Conservation (phyloP, 2,888 invertebrate genomes). For the Sabellastarte sp. region DNA sequence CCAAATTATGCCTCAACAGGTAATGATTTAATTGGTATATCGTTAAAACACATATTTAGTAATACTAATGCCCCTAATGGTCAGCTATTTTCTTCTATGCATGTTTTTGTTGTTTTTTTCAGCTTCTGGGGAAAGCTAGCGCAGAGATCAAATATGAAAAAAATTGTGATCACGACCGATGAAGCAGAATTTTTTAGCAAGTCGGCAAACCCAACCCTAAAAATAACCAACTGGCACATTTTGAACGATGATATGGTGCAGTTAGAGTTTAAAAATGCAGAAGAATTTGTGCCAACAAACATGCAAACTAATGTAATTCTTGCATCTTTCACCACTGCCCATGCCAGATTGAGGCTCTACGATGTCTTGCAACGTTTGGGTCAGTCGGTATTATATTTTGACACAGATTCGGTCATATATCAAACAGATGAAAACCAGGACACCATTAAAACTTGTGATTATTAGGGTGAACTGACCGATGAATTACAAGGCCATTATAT, state of each 20-base stretch:
- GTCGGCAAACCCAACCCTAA: background rate
- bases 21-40: no score
- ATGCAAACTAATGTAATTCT: slow-evolving; percentile 29
- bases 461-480: slow-evolving; percentile 21
- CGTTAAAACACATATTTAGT: no score
- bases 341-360: slow-evolving; percentile 49
- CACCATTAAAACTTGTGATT: slow-evolving; percentile 12
- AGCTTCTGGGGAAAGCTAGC: no score
- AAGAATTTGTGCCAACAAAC: background rate
- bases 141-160: slow-evolving; percentile 4
- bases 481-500: slow-evolving; percentile 38
- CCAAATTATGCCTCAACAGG: no score
- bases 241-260: background rate
- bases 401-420: slow-evolving; percentile 55
- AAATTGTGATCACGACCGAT: background rate
- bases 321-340: slow-evolving; percentile 52
- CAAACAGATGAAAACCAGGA: slow-evolving; percentile 11
- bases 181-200: background rate
- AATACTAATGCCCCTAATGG: no score
- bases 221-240: background rate
- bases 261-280: background rate
- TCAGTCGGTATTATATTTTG: slow-evolving; percentile 47
- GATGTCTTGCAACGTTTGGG: slow-evolving; percentile 42
- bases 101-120: no score
- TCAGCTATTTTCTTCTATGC: no score